Base-by-base conservation (phyloP, 2,888 invertebrate species). In the Acanthopleura granulata region DNA sequence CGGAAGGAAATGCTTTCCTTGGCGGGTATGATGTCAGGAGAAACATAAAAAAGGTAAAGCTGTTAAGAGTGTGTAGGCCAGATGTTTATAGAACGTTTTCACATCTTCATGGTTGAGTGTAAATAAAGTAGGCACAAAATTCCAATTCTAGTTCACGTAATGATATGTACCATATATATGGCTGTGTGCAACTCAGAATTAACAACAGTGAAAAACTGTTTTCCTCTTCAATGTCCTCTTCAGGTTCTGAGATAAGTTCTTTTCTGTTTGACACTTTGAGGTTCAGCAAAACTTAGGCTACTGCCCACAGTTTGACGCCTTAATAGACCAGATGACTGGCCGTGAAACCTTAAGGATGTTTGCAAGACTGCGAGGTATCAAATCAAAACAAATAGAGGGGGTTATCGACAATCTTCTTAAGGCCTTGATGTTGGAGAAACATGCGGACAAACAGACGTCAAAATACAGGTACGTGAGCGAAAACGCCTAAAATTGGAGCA, bases 281-380 rank as follows among this genome's bases (percentile, higher is more conserved):
- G 96, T 95, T 87, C 92, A 95, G 73, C 92, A 93, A 74, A 92
- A 93, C 79, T 93, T 97, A 87, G 96, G 97, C 40, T 97, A 97
- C 91, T 98, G 97, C 89, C 97, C 97, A 0, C 97, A 98, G 91
- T 94, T 94, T 89, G 94, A 95, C 90, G 95, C 95, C 0, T 91
- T 97, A 70, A 94, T 96, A 85, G 93, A 93, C 76, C 94, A 94
- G 85, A 93, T 96, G 88, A 95, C 95, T 14, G 94, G 95, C 0
- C 91, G 92, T 76, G 94, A 96, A 87, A 94, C 95, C 86, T 91
- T 97, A 69, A 91, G 89, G 72, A 91, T 95, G 79, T 94, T 95
- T 90, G 95, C 95, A 1, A 91, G 93, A 15, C 91, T 97, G 72
- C 93, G 95, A 16, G 89, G 89, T 4, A 81, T 89, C 0, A 76